Conservation (phyloP, 2,113 vertebrate genomes). For the Puntigrus tetrazona region DNA sequence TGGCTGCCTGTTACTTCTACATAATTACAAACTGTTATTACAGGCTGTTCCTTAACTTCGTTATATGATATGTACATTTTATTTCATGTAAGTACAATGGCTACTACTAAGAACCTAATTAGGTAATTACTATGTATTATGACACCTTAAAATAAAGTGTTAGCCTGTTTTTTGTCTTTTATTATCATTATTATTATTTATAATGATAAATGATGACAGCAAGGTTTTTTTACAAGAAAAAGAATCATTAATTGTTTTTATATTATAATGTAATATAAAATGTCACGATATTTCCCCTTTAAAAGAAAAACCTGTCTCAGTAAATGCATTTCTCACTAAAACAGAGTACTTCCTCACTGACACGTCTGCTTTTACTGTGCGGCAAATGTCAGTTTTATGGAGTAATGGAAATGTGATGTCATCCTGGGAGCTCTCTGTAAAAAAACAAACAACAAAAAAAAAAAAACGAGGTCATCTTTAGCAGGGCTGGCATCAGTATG, state of each 20-base stretch:
- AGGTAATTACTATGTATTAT: too few relatives aligned
- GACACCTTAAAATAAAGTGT: too few relatives aligned
- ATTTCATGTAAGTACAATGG: too few relatives aligned
- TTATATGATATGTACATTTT: too few relatives aligned
- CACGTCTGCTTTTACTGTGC: background rate
- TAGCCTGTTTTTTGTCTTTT: background rate
- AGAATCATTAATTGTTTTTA: background rate
- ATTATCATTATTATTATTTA: too few relatives aligned
- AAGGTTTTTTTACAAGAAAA: background rate
- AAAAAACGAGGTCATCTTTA: slow-evolving; percentile 51
- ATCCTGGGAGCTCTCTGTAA: background rate
- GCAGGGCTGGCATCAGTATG: slow-evolving; percentile 29
- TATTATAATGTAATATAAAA: background rate
- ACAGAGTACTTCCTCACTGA: background rate
- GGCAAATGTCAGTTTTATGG: slow-evolving; percentile 22
- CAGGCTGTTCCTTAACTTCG: too few relatives aligned
- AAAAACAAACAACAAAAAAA: too few relatives aligned
- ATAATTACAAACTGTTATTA: too few relatives aligned
- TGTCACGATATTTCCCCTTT: background rate
- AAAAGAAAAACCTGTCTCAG: background rate
- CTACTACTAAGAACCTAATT: too few relatives aligned
- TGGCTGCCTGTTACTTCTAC: too few relatives aligned
- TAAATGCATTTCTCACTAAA: background rate
- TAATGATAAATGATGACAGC: background rate
- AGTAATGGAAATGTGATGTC: slow-evolving; percentile 45